Evolutionary conservation across 1,140 invertebrate genomes (phyloP).

Genomic region (Yoshiicerus persimilis): DNA sequence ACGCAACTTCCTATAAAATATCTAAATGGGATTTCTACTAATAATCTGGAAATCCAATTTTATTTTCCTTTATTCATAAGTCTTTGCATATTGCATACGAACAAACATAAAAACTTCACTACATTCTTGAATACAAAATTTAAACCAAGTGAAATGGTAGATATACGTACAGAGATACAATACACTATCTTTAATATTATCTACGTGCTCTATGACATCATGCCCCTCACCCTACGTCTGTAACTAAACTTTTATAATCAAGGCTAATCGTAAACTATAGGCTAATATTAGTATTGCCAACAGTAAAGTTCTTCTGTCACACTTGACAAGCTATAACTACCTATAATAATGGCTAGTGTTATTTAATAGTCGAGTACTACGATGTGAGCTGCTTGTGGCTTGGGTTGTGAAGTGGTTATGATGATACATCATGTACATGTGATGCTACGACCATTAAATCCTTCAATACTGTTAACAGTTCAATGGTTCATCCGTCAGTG

Average conservation of each 20-base stretch:
- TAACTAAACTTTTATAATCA: neutral
- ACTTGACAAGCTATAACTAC: neutral
- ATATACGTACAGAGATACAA: no score
- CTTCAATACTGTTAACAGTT: neutral
- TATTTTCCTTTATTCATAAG: neutral
- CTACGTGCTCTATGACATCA: neutral
- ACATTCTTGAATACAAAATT: no score
- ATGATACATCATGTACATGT: neutral
- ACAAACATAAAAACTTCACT: no score
- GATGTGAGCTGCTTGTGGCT: neutral
- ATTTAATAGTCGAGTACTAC: neutral
- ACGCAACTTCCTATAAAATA: neutral
- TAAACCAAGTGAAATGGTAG: no score
- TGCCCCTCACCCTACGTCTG: neutral
- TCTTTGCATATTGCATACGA: no score
- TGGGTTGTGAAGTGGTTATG: neutral
- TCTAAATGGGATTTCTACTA: neutral
- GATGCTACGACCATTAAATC: neutral
- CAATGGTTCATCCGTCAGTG: neutral
- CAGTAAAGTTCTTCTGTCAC: neutral
- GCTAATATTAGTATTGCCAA: neutral
- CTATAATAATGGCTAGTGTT: no score
- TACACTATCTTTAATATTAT: neutral
- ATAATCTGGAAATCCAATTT: no score
- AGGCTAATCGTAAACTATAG: neutral